Conservation (phyloP, 2,113 vertebrate species). For the Lophochroa leadbeateri region DNA sequence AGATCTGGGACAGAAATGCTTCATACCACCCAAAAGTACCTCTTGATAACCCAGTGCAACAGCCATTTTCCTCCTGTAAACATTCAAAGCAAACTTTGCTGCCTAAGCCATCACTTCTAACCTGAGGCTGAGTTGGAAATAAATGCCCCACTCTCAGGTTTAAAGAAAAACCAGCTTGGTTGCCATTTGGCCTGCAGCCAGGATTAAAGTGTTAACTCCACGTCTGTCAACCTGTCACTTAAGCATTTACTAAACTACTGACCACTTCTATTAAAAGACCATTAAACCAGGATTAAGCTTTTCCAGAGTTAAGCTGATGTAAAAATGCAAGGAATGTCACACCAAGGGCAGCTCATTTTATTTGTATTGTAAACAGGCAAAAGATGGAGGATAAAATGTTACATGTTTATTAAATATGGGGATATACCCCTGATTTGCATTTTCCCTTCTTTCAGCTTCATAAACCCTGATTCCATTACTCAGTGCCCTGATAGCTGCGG, state of each 20-base stretch:
- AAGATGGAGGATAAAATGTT: conserved; percentile 41
- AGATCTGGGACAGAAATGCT: not conserved
- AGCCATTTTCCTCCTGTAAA: conserved; percentile 19
- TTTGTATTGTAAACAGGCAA: conserved; percentile 55
- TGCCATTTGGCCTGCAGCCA: conserved; percentile 71
- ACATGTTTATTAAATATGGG: conserved; percentile 57
- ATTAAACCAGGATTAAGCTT: conserved; percentile 76
- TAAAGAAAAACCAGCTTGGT: conserved; percentile 61
- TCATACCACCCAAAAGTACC: not conserved
- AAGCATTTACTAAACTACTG: conserved; percentile 74
- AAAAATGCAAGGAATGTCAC: conserved; percentile 74
- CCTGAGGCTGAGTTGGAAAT: conserved; percentile 33
- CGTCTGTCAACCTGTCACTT: conserved; percentile 77
- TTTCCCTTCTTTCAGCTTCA: conserved; percentile 25
- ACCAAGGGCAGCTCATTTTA: conserved; percentile 50
- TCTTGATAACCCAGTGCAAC: not conserved
- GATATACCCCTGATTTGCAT: not conserved
- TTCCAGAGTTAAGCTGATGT: conserved; percentile 71
- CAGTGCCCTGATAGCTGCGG: not conserved
- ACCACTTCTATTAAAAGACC: conserved; percentile 76
- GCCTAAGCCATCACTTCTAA: conserved; percentile 17
- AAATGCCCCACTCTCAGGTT: conserved; percentile 43
- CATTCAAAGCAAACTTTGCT: not conserved
- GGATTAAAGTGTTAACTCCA: conserved; percentile 69
- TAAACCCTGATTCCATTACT: conserved; percentile 2